A percentile compares a stretch with the other conserved stretches of the same genome.
phyloP scores from a whole-genome alignment of 2,113 vertebrate species.

The Pipra filicauda region DNA sequence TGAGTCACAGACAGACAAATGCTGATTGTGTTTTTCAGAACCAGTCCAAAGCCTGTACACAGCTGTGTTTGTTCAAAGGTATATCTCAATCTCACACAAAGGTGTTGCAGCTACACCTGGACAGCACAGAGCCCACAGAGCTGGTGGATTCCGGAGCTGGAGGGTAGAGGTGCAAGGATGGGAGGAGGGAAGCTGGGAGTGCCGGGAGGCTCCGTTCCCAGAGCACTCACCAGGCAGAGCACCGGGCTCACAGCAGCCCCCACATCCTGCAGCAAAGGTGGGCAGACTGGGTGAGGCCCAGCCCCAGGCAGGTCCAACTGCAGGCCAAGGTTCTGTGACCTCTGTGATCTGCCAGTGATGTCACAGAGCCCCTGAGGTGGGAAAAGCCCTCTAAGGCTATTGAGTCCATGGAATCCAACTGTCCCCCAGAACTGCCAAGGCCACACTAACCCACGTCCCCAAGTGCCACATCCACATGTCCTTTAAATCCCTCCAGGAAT shows the following conservation, averaged over 20 bases:
- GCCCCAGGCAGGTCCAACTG: not conserved
- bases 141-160: not conserved
- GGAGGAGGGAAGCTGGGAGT: not conserved
- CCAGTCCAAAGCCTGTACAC: not conserved
- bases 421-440: not conserved
- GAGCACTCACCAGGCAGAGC: not conserved
- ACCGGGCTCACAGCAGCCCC: rapidly evolving
- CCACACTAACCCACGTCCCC: not conserved
- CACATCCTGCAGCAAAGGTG: rapidly evolving
- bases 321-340: not conserved
- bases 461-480: not conserved
- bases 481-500: not conserved
- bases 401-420: not conserved
- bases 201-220: not conserved
- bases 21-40: not conserved
- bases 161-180: not conserved
- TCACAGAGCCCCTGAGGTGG: rapidly evolving
- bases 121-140: rapidly evolving
- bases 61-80: not conserved
- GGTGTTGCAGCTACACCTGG: not conserved
- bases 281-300: not conserved
- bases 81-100: not conserved
- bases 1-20: not conserved
- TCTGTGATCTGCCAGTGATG: not conserved
- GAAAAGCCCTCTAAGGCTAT: not conserved